These are phyloP conservation scores for Griposia aprilina DNA, from an alignment of 2,888 invertebrate species.

Conservation along the genomic window DNA sequence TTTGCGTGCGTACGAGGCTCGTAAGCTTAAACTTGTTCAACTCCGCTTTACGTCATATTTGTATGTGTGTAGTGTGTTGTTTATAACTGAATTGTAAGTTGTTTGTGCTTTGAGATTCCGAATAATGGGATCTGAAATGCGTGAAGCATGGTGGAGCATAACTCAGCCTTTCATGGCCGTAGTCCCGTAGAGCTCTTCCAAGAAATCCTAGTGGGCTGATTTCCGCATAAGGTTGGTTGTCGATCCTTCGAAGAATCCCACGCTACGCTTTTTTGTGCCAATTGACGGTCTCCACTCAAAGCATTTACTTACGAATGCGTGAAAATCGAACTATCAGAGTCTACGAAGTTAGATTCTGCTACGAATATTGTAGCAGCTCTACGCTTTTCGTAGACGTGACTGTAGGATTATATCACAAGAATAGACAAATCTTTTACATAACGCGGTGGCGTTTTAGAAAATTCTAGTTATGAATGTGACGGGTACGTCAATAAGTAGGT, in stretches of 20 bases:
- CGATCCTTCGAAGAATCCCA: not conserved
- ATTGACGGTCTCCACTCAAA: slow-evolving; percentile 16
- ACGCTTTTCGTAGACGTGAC: slow-evolving; percentile 55
- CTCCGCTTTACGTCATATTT: slow-evolving; percentile 53
- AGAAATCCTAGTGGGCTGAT: not conserved
- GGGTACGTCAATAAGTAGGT: not conserved
- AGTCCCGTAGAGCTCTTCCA: not conserved
- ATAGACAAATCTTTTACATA: slow-evolving; percentile 33
- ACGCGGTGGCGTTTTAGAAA: not conserved
- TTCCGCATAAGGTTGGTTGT: not conserved
- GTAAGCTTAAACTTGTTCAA: slow-evolving; percentile 64
- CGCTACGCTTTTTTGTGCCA: slow-evolving; percentile 16
- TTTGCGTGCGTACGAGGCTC: slow-evolving; percentile 61
- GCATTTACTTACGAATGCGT: slow-evolving; percentile 34
- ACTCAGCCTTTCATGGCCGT: not conserved
- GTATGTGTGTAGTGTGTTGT: slow-evolving; percentile 55
- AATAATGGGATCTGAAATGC: slow-evolving; percentile 49
- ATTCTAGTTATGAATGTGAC: not conserved
- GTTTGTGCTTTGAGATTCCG: slow-evolving; percentile 41
- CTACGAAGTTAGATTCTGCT: slow-evolving; percentile 51
- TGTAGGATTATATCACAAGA: slow-evolving; percentile 31
- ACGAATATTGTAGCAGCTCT: slow-evolving; percentile 57
- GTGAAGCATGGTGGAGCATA: not conserved
- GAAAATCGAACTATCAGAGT: slow-evolving; percentile 33
- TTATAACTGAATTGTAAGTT: slow-evolving; percentile 60